Percentiles rank a stretch among this genome's conserved stretches.
phyloP scores from a whole-genome alignment of 1,140 invertebrate genomes.

The Chlorops oryzae region DNA sequence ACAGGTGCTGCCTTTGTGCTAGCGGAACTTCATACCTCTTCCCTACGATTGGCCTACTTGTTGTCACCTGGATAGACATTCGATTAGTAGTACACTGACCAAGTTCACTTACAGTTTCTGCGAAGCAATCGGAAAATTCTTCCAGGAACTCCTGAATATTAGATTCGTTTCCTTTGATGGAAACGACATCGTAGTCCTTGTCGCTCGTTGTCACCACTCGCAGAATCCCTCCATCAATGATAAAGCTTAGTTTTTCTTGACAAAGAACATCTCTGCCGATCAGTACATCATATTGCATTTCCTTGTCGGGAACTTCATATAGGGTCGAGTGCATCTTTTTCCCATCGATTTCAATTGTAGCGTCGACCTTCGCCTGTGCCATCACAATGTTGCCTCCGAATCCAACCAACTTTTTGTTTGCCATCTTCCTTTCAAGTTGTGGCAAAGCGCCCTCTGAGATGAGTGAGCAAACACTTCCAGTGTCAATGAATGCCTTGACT shows the following conservation, averaged over 20 bases:
- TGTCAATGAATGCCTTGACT: too few species aligned
- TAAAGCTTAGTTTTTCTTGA: not conserved
- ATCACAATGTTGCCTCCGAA: not conserved
- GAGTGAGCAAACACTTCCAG: not conserved
- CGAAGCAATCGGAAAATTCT: too few species aligned
- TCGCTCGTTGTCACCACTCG: not conserved
- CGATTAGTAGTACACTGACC: too few species aligned
- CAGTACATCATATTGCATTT: not conserved
- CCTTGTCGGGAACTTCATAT: not conserved
- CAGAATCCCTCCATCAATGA: not conserved
- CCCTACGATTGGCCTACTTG: too few species aligned
- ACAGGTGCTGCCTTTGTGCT: too few species aligned
- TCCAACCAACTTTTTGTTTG: not conserved
- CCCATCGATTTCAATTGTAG: not conserved
- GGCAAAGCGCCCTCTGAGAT: not conserved
- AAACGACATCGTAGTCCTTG: not conserved
- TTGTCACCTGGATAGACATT: too few species aligned
- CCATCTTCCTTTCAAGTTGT: not conserved
- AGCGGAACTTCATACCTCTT: too few species aligned
- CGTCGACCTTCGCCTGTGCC: not conserved
- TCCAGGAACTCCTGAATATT: too few species aligned
- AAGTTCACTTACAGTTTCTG: too few species aligned
- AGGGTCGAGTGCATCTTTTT: not conserved
- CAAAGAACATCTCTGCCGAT: not conserved
- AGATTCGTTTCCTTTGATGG: not conserved